These are phyloP conservation scores for Charadrius vociferus DNA, from an alignment of 2,113 vertebrate species.

Conservation along the genomic window DNA sequence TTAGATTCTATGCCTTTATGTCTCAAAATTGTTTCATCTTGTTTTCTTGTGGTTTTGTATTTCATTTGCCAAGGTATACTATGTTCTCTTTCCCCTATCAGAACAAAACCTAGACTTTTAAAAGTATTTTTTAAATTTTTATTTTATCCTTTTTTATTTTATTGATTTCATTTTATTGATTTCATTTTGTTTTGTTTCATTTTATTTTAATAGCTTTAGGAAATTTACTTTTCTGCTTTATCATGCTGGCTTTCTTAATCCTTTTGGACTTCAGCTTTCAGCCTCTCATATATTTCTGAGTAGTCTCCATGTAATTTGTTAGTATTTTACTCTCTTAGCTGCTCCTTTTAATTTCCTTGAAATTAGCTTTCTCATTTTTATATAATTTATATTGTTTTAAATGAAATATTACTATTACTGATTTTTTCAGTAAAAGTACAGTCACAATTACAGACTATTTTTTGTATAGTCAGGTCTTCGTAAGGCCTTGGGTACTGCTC, in stretches of 20 bases:
- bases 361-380: neutral
- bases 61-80: neutral
- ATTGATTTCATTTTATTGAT: neutral
- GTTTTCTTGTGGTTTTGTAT: neutral
- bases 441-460: neutral
- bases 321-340: neutral
- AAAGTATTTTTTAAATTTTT: neutral
- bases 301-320: neutral
- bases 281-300: neutral
- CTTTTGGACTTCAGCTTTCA: neutral
- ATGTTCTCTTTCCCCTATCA: neutral
- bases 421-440: neutral
- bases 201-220: neutral
- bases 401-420: neutral
- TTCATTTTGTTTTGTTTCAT: neutral
- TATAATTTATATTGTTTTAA: neutral
- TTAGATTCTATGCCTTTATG: slow-evolving; percentile 3
- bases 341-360: neutral
- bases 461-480: neutral
- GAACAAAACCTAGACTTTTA: neutral
- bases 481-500: neutral
- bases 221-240: neutral
- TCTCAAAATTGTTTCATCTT: slow-evolving; percentile 2
- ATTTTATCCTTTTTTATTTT: neutral
- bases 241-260: neutral